Evolutionary conservation across 2,113 vertebrate species (phyloP), one percentile per base, ranked within the genome.

Genomic region (Lanius ludovicianus): DNA sequence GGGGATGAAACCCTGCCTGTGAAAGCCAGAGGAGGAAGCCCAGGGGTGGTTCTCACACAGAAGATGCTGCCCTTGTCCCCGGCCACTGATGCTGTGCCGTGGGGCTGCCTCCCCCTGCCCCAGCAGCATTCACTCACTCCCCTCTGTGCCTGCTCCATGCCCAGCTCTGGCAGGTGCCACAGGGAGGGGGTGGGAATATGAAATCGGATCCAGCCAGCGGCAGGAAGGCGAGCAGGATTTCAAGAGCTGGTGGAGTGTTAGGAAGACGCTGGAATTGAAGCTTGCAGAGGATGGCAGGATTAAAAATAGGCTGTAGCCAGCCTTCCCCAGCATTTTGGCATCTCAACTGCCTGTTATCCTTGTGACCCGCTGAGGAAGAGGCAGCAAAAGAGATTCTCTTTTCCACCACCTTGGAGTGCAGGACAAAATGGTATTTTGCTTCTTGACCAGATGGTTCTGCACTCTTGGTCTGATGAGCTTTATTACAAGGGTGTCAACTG

Each of bases 301-400:
- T 94, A 89, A 96, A 96, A 95, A 91, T 53, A 91, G 62, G 39
- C 80, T 87, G 52, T 22, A 89, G 47, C 56, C 44, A 78, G 52
- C 77, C 33, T 84, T 95, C 35, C 18, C 14, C 20, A 41, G 76
- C 14, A 50, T 82, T 84, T 78, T 9, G 7, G 27, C 69, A 60
- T 50, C 70, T 90, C 52, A 67, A 0, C n/a, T 71, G 75, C 59
- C 49, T 79, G 46, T 79, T 89, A 35, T 27, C 20, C 55, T 63
- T 53, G 31, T 49, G 84, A 56, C 69, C 87, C 13, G 19, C 25
- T 37, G 81, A 87, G 65, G 53, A 70, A 76, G 67, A 50, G 31
- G 62, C 41, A 39, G 44, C 14, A 21, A 27, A 39, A 53, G 44
- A 47, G 23, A 62, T 46, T 52, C 10, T 53, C 60, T 84, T 22